Base-by-base conservation (phyloP, 1,140 invertebrate genomes). In the Bombus consobrinus region DNA sequence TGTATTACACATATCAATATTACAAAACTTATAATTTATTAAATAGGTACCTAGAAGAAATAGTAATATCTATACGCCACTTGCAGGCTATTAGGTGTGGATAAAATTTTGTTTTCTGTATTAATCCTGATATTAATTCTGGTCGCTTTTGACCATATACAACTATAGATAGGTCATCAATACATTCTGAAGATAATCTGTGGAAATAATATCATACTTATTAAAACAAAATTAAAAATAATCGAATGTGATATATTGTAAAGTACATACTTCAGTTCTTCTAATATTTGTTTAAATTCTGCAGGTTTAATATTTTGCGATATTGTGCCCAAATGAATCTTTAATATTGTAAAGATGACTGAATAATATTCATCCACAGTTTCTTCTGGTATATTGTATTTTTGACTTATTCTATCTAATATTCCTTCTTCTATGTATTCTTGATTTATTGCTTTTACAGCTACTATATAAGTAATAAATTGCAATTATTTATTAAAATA, bases 341-440 rank as follows among this genome's bases (percentile, higher is more conserved):
- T 94, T 22, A 95, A 80, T 88, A 95, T 94, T 77, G 85, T 94
- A 64, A 92, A 88, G 80, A 95, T 89, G 22, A 91, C 90, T 13
- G 92, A 89, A 87, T 94, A 95, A 92, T 94, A 95, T 87, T 95
- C 93, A 85, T 94, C 93, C 3, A 95, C 81, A 82, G 92, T 84
- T 75, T 89, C 83, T 77, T 91, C 92, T 37, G 91, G 66, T 71
- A 93, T 68, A 81, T 93, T 91, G 80, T 91, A 94, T 88, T 94
- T 94, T 88, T 93, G 91, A 83, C 93, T 91, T 77, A 95, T 91
- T 81, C 94, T 92, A 57, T 95, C 93, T 18, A 95, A 74, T 53
- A 94, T 88, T 78, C 94, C 94, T 88, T 93, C 93, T 75, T 94
- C 93, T 74, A 95, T 92, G 39, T 93, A 89, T 34, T 95, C 93